phyloP scores from a whole-genome alignment of 2,113 vertebrate genomes.

The Tonatia bakeri region DNA sequence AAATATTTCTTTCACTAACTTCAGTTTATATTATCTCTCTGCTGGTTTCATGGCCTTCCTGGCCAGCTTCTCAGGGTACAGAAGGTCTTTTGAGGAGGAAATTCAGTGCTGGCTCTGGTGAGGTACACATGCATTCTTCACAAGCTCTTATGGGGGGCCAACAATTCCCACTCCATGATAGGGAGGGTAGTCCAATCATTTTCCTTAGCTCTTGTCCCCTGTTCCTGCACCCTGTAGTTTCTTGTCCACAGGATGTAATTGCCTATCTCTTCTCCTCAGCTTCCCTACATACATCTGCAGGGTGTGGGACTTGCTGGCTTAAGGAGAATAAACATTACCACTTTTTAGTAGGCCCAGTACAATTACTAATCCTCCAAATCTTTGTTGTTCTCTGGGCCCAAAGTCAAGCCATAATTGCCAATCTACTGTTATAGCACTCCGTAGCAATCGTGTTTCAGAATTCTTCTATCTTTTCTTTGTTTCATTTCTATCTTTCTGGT shows the following conservation, averaged over 20 bases:
- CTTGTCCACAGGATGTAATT: neutral
- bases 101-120: neutral
- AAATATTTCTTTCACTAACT: neutral
- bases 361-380: neutral
- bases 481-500: neutral
- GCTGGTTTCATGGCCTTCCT: neutral
- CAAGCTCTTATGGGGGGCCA: neutral
- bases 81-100: neutral
- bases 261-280: neutral
- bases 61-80: neutral
- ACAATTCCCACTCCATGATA: accelerated
- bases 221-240: neutral
- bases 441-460: neutral
- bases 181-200: neutral
- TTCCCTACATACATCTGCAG: neutral
- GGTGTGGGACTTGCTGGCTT: neutral
- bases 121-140: neutral
- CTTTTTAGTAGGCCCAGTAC: neutral
- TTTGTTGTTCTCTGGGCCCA: neutral
- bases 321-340: neutral
- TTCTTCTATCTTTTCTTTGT: neutral
- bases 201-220: neutral
- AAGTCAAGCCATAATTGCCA: neutral
- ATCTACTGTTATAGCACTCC: neutral
- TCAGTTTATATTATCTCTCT: neutral